Evolutionary conservation across 2,888 invertebrate species (phyloP), one percentile per base, ranked within the genome.

Genomic region (Anoncus sp.): DNA sequence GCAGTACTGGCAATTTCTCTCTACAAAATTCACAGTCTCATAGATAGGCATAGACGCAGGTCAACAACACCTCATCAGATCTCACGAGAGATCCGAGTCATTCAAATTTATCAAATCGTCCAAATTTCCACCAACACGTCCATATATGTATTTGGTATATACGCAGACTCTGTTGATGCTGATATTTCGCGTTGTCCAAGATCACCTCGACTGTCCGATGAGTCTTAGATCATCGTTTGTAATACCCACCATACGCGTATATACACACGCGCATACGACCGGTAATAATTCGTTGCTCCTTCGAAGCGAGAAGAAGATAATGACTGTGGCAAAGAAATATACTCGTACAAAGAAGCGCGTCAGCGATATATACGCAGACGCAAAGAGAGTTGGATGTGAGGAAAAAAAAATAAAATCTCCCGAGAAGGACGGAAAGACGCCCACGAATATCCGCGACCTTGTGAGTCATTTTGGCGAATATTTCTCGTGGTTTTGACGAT

Each of bases 161-260:
- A 18, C 27, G 12, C 31, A 10, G 14, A 55, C 27, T 55, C 53
- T 20, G 47, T 59, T 35, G 22, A 69, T n/a, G 22, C 35, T 35
- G 47, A 38, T 18, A 38, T 18, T 22, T 22, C 57, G 16, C 45
- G 40, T 40, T 63, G 35, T 63, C 31, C 31, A 16, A 2, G 71
- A 62, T 67, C 43, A 67, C 55, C 40, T 55, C 43, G 43, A 53
- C 12, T 20, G 40, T 49, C 27, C 75, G 59, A 57, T 65, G 16
- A 40, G 60, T 63, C 77, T 85, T 85, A 85, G 81, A 84, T 86
- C 86, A 87, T 81, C 84, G 80, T 83, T 81, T 63, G 66, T 78
- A 84, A 87, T 71, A 71, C 53, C 40, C 31, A 22, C 22, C 16
- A 9, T 16, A 14, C 45, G 38, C 18, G 16, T 38, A 43, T 20